These are phyloP conservation scores for Nephrotoma flavescens DNA, from an alignment of 2,888 invertebrate species.

Conservation along the genomic window DNA sequence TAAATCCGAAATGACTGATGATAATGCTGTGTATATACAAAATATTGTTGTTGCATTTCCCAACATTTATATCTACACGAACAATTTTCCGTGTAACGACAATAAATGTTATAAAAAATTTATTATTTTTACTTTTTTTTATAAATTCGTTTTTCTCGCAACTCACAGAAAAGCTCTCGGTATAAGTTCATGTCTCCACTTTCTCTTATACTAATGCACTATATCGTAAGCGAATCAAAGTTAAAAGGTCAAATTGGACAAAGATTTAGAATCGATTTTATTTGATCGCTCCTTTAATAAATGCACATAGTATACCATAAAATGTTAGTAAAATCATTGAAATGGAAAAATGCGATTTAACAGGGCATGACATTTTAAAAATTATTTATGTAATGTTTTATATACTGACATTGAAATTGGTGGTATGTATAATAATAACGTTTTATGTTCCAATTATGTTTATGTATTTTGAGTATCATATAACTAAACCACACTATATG, in stretches of 20 bases:
- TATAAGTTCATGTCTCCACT: background rate
- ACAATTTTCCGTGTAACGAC: background rate
- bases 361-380: background rate
- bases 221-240: background rate
- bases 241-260: background rate
- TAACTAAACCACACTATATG: background rate
- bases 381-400: background rate
- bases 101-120: background rate
- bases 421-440: background rate
- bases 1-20: background rate
- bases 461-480: background rate
- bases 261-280: background rate
- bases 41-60: background rate
- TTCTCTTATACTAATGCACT: background rate
- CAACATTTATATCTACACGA: background rate
- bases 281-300: background rate
- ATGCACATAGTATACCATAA: background rate
- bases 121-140: background rate
- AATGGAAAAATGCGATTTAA: background rate
- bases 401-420: background rate
- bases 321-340: background rate
- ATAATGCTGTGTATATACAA: background rate
- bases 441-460: background rate
- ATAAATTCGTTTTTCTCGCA: background rate
- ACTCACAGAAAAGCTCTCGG: background rate